Base-by-base conservation (phyloP, 2,888 invertebrate genomes). In the Thalpophila matura region DNA sequence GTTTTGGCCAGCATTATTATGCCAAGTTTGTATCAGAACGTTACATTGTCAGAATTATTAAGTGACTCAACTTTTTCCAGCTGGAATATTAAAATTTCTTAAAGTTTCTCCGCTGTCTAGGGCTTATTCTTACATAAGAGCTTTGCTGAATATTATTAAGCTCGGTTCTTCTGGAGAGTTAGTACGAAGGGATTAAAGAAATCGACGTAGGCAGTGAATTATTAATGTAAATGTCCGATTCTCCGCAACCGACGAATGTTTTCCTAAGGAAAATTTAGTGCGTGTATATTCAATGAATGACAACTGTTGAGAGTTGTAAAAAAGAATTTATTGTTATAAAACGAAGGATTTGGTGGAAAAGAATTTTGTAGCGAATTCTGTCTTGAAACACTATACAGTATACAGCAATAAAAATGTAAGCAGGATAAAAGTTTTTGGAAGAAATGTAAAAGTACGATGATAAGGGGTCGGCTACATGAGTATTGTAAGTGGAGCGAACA, bases 21-120 rank as follows among this genome's bases (percentile, higher is more conserved):
- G 49, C 35, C 46, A 47, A 61, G 62, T 56, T 57, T 56, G 45
- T 55, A 37, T 38, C 45, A 54, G 12, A 20, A 59, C 33, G 61
- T 65, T 51, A 70, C 62, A 57, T 65, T 67, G 63, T 45, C 54
- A 65, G 77, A 77, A 78, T 79, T 74, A 79, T 79, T 59, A 71
- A 79, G 77, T 83, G 81, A 81, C 77, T 75, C 72, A 68, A 83
- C 50, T 82, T 86, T 84, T 83, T 80, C 80, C 81, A 80, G 79
- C 78, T 77, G 77, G 75, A 82, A 87, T 91, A 91, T 91, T 88
- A 91, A 91, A 91, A 86, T 89, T 91, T 91, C 87, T 90, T 85
- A 88, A 90, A 89, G 86, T 88, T 87, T 80, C 83, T 65, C 62
- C 83, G 82, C 84, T 79, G 81, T 86, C 85, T 87, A 85, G 86